Evolutionary conservation across 2,888 invertebrate species (phyloP).

Genomic region (Drosophila diplacantha): DNA sequence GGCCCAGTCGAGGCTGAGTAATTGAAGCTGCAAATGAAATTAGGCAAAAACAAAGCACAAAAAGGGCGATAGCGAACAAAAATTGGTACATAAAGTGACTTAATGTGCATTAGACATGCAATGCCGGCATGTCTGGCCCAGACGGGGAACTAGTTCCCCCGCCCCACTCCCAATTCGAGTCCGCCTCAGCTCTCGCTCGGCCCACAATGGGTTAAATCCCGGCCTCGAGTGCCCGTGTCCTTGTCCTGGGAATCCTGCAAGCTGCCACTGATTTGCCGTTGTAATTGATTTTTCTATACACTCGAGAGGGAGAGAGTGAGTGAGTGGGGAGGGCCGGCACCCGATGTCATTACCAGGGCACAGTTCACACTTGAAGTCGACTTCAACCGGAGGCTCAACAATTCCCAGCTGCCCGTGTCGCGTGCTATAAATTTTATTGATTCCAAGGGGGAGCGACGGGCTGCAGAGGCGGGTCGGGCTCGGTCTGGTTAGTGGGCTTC

Average conservation of each 20-base stretch:
- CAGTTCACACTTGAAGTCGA: conserved; percentile 66
- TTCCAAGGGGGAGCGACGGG: conserved; percentile 22
- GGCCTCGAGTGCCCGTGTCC: conserved; percentile 25
- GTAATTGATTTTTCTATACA: conserved; percentile 44
- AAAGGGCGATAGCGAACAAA: conserved; percentile 34
- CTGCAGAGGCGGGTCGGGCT: background rate
- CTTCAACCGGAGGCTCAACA: conserved; percentile 65
- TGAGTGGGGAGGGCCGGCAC: conserved; percentile 10
- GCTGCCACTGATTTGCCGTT: conserved; percentile 60
- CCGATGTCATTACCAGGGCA: conserved; percentile 66
- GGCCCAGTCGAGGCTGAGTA: conserved; percentile 22
- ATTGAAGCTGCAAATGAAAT: conserved; percentile 53
- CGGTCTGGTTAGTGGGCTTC: conserved; percentile 20
- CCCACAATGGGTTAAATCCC: conserved; percentile 26
- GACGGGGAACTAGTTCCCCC: conserved; percentile 15
- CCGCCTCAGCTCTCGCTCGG: background rate
- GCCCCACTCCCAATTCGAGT: background rate
- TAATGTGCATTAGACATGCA: conserved; percentile 59
- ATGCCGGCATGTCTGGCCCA: conserved; percentile 17
- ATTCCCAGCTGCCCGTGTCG: conserved; percentile 61
- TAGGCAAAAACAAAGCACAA: conserved; percentile 37
- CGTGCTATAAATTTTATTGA: conserved; percentile 72
- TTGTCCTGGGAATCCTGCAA: conserved; percentile 56
- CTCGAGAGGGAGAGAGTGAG: background rate
- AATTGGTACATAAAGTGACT: conserved; percentile 29